Conservation (phyloP, 37 sponge, comb jelly and placozoan species). For the Oscarella lobularis region DNA sequence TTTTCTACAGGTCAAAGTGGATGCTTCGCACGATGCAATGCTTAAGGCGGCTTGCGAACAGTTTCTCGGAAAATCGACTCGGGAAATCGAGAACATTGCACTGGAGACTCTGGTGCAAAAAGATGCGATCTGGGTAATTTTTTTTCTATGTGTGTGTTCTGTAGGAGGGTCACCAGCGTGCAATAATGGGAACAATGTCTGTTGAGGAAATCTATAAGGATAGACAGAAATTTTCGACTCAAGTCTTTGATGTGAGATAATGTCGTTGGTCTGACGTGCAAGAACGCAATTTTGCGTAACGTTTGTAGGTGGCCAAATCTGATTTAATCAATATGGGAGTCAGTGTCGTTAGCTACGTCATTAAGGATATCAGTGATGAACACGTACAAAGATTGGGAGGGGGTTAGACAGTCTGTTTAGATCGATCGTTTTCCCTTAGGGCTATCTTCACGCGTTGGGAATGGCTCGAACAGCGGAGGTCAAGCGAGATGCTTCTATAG, state of each 20-base stretch:
- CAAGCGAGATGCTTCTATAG: constrained; percentile 38
- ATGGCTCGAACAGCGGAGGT: constrained; percentile 33
- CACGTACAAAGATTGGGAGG: neutral
- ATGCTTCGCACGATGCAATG: neutral
- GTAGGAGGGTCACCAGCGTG: constrained; percentile 31
- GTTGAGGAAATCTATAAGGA: constrained; percentile 32
- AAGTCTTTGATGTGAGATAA: constrained; percentile 15
- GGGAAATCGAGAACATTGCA: neutral
- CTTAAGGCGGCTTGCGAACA: constrained; percentile 9
- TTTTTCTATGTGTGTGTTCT: neutral
- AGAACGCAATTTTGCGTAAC: too few relatives aligned
- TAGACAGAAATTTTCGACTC: constrained; percentile 20
- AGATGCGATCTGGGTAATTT: neutral
- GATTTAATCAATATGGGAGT: constrained; percentile 36
- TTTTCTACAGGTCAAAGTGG: neutral
- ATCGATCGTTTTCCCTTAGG: neutral
- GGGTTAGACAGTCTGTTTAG: neutral
- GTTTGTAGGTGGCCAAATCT: constrained; percentile 16
- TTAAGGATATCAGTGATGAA: constrained; percentile 25
- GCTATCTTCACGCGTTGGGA: constrained; percentile 25
- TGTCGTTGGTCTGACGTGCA: too few relatives aligned
- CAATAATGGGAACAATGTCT: constrained; percentile 43
- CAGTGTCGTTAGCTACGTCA: constrained; percentile 21
- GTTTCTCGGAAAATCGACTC: constrained; percentile 3
- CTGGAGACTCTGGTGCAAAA: neutral